Base-by-base conservation (phyloP, 1,140 invertebrate species). In the Ooceraea biroi region DNA sequence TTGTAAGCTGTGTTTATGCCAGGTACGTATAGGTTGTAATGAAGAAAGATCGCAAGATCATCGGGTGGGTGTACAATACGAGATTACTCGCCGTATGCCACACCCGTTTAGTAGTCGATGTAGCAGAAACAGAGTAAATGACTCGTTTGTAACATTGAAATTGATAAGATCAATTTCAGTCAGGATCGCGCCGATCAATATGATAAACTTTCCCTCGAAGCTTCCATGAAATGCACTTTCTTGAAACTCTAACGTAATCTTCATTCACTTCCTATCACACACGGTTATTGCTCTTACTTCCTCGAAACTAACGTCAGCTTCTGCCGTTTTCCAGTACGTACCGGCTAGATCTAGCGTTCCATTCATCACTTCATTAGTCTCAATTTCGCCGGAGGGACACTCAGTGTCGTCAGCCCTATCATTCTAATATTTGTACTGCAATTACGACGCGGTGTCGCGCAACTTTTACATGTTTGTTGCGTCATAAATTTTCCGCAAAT, bases 291-390 rank as follows among this genome's bases (percentile, higher is more conserved):
- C 61, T 61, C 25, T 22, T 36, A 41, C 27, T 65, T 65, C 12
- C 19, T 77, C 58, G 44, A 77, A 77, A 14, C 14, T 48, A 58
- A 46, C 25, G 41, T 30, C 27, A 22, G 8, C 8, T 8, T 66
- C 44, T 41, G 5, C 27, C 14, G 19, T 66, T 65, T 76, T 66
- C 73, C 73, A 76, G 73, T 65, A 8, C 8, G 44, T 22, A 77
- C 60, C 44, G 8, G 73, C 44, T 77, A 77, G 73, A 77, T 66
- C 73, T 44, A 66, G 73, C 27, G 12, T 36, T 36, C 46, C 19
- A 41, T 48, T 77, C 27, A 14, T 36, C 19, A 60, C 12, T 44
- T 77, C 50, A 77, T 66, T 77, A 77, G 27, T 77, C 60, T 77
- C 19, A 77, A 77, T 77, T 77, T 52, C 12, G 44, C 46, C 27